A percentile compares a stretch with the other conserved stretches of the same genome.
Conservation (phyloP, 2,113 vertebrate species). For the Meleagris gallopavo region DNA sequence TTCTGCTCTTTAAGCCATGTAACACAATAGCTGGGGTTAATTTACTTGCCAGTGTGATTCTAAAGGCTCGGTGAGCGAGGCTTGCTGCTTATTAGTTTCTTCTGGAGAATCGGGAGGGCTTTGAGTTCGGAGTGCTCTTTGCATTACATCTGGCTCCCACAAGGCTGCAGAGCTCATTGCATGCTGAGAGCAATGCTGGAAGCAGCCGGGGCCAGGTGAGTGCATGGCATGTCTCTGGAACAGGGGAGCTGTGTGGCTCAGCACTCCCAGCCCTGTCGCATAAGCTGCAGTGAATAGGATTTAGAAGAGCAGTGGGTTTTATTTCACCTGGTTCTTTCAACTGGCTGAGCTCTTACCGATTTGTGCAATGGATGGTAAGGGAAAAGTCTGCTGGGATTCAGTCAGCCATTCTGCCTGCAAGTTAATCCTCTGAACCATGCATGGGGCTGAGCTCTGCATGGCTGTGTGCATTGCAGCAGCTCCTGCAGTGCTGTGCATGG, state of each 20-base stretch:
- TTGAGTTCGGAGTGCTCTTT: neutral
- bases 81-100: neutral
- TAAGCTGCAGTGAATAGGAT: neutral
- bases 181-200: rapidly evolving
- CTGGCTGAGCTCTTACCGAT: rapidly evolving
- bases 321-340: neutral
- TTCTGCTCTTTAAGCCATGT: neutral
- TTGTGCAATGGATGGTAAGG: neutral
- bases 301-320: neutral
- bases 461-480: neutral
- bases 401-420: neutral
- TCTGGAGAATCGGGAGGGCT: neutral
- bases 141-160: neutral
- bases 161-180: neutral
- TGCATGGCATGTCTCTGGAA: too few species aligned
- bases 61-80: neutral
- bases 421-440: neutral
- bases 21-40: neutral
- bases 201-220: too few species aligned
- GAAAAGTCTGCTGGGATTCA: neutral
- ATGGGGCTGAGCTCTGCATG: neutral
- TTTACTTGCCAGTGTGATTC: neutral
- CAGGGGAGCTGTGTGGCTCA: too few species aligned
- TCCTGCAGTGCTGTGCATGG: neutral
- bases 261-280: neutral